Base-by-base conservation (phyloP, 2,888 invertebrate species). In the Diarsia mendica region DNA sequence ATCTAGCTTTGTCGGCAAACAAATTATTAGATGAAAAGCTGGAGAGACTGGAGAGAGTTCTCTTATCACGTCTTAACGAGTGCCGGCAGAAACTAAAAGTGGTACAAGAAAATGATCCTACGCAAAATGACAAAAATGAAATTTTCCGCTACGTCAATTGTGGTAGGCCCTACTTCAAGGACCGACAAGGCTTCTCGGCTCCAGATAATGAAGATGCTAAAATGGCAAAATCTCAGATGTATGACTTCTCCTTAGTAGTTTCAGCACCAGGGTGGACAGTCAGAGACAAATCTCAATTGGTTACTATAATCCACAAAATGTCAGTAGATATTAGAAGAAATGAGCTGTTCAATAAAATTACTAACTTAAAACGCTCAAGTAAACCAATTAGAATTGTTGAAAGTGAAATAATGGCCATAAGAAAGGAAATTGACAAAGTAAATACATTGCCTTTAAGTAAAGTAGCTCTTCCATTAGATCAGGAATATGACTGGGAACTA, bases 131-230 rank as follows among this genome's bases (percentile, higher is more conserved):
- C 0, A 90, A 80, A 83, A 67, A 77, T 28, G 88, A 88, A n/a
- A 80, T 80, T 66, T 95, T 93, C 49, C 90, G 91, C 46, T 93
- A 94, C 58, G 89, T 93, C 0, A 90, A 89, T 68, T 95, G 97
- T 89, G 96, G 97, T 49, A 95, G 97, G 86, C 97, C 98, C 1
- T 98, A 97, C 89, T 98, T 98, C 84, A 98, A 97, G 88, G 97
- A 98, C 85, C 93, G 90, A 39, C 87, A 94, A 33, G 95, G 96
- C 39, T 97, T 97, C 84, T 92, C 95, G 0, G 92, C 96, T 1
- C 96, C 96, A 6, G 97, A 97, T 39, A 98, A 98, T 91, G 93
- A 95, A 8, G 98, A 98, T 86, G 97, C 97, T 10, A 82, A 92
- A 9, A 94, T 95, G 93, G 89, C 83, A 6, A 92, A 92, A 80